Conservation (phyloP, 1,140 invertebrate species). For the Papilio helenus region DNA sequence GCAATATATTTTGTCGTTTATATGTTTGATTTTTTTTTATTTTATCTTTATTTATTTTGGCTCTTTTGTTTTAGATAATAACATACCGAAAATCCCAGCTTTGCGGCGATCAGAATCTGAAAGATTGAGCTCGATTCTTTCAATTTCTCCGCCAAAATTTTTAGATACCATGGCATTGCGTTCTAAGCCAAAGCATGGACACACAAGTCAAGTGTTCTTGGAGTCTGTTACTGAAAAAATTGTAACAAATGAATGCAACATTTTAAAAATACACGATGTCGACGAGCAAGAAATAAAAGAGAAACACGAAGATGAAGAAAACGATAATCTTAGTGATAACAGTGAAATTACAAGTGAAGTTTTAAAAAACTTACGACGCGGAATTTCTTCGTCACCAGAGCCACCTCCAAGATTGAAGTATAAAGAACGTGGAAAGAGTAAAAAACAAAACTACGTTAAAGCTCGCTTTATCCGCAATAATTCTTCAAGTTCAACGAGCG, state of each 20-base stretch:
- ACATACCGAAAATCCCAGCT: conserved; percentile 69
- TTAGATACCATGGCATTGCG: conserved; percentile 90
- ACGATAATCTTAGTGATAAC: conserved; percentile 73
- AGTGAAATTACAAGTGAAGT: conserved; percentile 76
- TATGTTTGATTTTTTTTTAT: conserved; percentile 1
- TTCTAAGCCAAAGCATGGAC: conserved; percentile 84
- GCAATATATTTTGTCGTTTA: neutral
- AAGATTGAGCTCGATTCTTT: conserved; percentile 82
- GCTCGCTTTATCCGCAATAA: conserved; percentile 79
- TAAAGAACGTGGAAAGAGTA: conserved; percentile 67
- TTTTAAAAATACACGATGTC: conserved; percentile 25
- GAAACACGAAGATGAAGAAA: conserved; percentile 42
- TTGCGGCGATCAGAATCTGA: conserved; percentile 77
- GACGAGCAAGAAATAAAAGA: conserved; percentile 27
- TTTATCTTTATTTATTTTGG: conserved; percentile 41
- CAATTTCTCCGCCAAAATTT: conserved; percentile 82
- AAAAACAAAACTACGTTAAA: conserved; percentile 81
- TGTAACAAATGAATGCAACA: conserved; percentile 54
- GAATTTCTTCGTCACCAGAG: conserved; percentile 73
- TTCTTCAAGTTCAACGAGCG: conserved; percentile 74
- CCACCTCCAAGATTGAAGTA: conserved; percentile 77
- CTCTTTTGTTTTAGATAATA: conserved; percentile 69
- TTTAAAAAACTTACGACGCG: conserved; percentile 68
- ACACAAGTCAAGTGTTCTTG: conserved; percentile 84
- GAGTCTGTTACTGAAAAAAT: conserved; percentile 71